These are phyloP conservation scores for Brachionichthys hirsutus DNA, from an alignment of 2,113 vertebrate species.

Conservation along the genomic window DNA sequence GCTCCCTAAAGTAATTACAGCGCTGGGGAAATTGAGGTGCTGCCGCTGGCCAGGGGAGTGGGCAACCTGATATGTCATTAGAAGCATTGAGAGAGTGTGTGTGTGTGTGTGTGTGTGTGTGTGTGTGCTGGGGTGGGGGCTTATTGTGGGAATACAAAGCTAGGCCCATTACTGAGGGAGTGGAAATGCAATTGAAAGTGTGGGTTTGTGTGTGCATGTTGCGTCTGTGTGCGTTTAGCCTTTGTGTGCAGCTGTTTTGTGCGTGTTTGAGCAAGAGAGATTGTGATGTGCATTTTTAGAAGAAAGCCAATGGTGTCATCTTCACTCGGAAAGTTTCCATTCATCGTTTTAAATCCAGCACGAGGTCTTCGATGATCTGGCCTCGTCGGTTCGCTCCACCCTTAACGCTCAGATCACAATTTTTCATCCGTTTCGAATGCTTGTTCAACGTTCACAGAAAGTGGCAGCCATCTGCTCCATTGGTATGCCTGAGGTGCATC, in stretches of 20 bases:
- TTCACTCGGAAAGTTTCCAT: too few species aligned
- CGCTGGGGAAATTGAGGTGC: conserved; percentile 71
- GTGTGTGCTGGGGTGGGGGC: conserved; percentile 21
- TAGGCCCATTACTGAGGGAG: conserved; percentile 57
- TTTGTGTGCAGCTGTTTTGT: neutral
- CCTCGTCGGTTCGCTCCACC: too few species aligned
- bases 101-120: conserved; percentile 5
- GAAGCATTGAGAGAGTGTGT: conserved; percentile 30
- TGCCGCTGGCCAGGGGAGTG: conserved; percentile 55
- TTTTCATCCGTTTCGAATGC: neutral
- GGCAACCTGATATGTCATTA: conserved; percentile 81
- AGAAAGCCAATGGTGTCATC: too few species aligned
- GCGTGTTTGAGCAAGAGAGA: neutral
- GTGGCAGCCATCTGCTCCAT: too few species aligned
- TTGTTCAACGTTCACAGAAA: neutral
- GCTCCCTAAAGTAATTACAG: conserved; percentile 81
- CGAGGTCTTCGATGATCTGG: too few species aligned
- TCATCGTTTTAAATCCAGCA: too few species aligned
- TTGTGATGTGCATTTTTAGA: neutral
- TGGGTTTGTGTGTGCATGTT: neutral
- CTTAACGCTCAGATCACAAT: too few species aligned
- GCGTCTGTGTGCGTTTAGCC: neutral
- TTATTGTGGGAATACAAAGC: conserved; percentile 54
- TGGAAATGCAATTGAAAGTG: conserved; percentile 45
- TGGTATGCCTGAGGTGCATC: neutral